A percentile compares a stretch with the other conserved stretches of the same genome.
phyloP scores from a whole-genome alignment of 2,888 invertebrate species.

The Yponomeuta plumbellus region DNA sequence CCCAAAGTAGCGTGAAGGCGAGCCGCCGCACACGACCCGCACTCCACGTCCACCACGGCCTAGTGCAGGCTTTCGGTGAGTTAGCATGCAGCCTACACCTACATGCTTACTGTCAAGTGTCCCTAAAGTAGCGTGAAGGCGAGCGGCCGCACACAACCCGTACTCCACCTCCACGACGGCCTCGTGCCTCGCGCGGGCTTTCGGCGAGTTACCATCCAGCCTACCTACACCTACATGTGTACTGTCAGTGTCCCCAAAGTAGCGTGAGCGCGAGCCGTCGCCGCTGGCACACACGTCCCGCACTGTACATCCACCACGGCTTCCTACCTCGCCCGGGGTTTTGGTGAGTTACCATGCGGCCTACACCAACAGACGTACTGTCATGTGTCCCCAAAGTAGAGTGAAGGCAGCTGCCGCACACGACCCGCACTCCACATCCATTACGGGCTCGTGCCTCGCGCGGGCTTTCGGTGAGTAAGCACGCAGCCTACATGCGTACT shows the following conservation, averaged over 20 bases:
- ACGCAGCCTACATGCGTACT: too few species aligned
- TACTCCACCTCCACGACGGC: constrained; percentile 96
- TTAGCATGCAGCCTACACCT: background rate
- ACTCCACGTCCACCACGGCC: constrained; percentile 94
- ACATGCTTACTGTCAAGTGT: background rate
- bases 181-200: constrained; percentile 93
- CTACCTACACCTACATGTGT: too few species aligned
- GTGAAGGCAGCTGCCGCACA: constrained; percentile 83
- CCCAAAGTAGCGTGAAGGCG: too few species aligned
- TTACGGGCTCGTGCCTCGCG: constrained; percentile 93
- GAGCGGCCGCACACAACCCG: constrained; percentile 85
- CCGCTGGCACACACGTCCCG: constrained; percentile 86
- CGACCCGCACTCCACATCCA: constrained; percentile 95
- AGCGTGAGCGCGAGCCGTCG: too few species aligned
- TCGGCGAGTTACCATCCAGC: constrained; percentile 74
- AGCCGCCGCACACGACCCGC: constrained; percentile 87
- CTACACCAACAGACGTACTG: too few species aligned
- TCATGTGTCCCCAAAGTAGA: too few species aligned
- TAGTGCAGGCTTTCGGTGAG: constrained; percentile 93
- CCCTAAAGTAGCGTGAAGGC: too few species aligned
- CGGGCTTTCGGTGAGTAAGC: constrained; percentile 86
- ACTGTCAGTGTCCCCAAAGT: too few species aligned
- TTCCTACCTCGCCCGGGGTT: constrained; percentile 93
- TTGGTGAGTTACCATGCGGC: constrained; percentile 73
- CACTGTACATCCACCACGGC: too few species aligned